Conservation (phyloP, 2,888 invertebrate genomes). For the Hemistola chrysoprasaria region DNA sequence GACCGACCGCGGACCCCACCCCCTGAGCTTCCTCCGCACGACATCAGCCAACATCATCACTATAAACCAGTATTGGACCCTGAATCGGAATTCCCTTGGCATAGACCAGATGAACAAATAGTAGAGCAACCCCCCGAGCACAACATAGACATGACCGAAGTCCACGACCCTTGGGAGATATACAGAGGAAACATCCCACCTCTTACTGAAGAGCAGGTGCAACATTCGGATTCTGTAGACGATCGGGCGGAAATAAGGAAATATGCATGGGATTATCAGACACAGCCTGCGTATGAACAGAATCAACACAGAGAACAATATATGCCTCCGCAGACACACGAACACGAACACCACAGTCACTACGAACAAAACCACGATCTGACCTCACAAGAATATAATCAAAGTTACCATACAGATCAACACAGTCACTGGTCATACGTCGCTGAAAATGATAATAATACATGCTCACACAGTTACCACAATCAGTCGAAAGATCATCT, state of each 20-base stretch:
- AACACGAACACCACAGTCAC: conserved; percentile 17
- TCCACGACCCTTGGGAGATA: conserved; percentile 89
- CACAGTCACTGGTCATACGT: conserved; percentile 10
- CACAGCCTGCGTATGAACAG: conserved; percentile 26
- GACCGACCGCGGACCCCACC: conserved; percentile 45
- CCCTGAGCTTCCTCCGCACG: conserved; percentile 50
- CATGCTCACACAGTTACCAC: conserved; percentile 20
- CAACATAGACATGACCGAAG: conserved; percentile 50
- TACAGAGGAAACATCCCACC: conserved; percentile 81
- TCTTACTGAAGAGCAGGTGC: conserved; percentile 35
- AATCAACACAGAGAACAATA: conserved; percentile 9
- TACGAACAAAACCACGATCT: conserved; percentile 21
- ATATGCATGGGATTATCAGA: conserved; percentile 59
- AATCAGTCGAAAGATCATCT: conserved; percentile 30
- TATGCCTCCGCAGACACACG: conserved; percentile 13
- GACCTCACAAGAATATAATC: not conserved
- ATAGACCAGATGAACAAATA: conserved; percentile 58
- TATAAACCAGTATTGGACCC: conserved; percentile 65
- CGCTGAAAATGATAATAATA: conserved; percentile 17
- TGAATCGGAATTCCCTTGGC: conserved; percentile 75
- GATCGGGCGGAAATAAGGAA: conserved; percentile 55
- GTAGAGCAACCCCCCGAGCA: conserved; percentile 40
- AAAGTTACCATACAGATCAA: conserved; percentile 29
- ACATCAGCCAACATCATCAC: conserved; percentile 47
- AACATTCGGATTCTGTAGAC: conserved; percentile 35